Evolutionary conservation across 2,888 invertebrate species (phyloP).

Genomic region (Automeris io): DNA sequence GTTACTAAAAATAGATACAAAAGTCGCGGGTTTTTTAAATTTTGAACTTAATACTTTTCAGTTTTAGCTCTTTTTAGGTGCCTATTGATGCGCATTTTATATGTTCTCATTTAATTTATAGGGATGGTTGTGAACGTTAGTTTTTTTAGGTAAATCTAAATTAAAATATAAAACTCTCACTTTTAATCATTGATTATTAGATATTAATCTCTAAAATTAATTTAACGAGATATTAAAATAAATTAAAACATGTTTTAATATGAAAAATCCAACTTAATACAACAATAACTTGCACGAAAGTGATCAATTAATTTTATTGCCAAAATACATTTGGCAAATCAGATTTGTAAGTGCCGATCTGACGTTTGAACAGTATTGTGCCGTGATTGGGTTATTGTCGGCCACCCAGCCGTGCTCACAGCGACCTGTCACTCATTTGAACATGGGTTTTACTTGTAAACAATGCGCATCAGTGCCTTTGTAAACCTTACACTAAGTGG

Average conservation of each 20-base stretch:
- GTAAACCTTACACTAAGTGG: constrained; percentile 18
- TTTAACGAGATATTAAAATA: too few relatives aligned
- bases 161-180: too few relatives aligned
- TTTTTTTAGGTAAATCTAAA: too few relatives aligned
- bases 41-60: too few relatives aligned
- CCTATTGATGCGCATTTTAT: too few relatives aligned
- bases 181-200: too few relatives aligned
- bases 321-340: constrained; percentile 13
- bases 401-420: constrained; percentile 41
- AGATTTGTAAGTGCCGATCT: constrained; percentile 19
- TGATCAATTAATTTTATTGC: not conserved
- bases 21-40: too few relatives aligned
- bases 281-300: constrained; percentile 11
- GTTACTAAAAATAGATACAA: too few relatives aligned
- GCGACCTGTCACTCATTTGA: constrained; percentile 47
- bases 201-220: too few relatives aligned
- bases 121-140: too few relatives aligned
- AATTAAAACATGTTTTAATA: not conserved
- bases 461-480: constrained; percentile 47
- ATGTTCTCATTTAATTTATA: too few relatives aligned
- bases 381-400: constrained; percentile 43
- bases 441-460: constrained; percentile 62
- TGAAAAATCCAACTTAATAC: not conserved
- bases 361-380: constrained; percentile 44
- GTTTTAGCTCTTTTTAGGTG: too few relatives aligned